phyloP scores from a whole-genome alignment of 2,888 invertebrate species.

The Yponomeuta cagnagella region DNA sequence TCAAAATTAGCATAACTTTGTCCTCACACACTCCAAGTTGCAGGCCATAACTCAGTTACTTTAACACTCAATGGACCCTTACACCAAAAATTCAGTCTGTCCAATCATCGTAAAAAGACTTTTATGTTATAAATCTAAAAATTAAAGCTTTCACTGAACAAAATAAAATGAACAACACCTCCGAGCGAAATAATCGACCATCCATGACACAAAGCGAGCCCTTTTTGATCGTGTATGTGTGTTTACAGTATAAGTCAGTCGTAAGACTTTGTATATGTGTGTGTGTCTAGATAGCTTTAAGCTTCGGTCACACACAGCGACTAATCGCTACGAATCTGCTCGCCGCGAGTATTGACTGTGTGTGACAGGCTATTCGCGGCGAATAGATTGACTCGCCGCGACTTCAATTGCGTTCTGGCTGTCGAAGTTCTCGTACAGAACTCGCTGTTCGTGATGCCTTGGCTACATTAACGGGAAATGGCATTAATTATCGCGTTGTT shows the following conservation, averaged over 20 bases:
- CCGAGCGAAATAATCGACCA: constrained; percentile 41
- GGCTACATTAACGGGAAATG: no score
- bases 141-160: constrained; percentile 28
- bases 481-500: no score
- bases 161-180: constrained; percentile 42
- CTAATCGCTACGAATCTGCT: no score
- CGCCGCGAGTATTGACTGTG: no score
- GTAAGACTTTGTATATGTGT: background rate
- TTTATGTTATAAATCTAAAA: constrained; percentile 46
- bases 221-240: constrained; percentile 23
- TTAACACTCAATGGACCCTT: constrained; percentile 35
- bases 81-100: constrained; percentile 29
- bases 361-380: no score
- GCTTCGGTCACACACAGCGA: no score
- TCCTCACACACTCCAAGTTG: constrained; percentile 54
- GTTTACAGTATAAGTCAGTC: background rate
- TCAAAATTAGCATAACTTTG: constrained; percentile 68
- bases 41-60: constrained; percentile 48
- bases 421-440: no score
- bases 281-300: no score
- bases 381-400: no score
- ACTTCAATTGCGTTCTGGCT: no score
- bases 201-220: constrained; percentile 30
- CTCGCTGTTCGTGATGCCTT: no score
- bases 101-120: constrained; percentile 35